Evolutionary conservation across 1,140 invertebrate genomes (phyloP).

Genomic region (Drosophila elegans): DNA sequence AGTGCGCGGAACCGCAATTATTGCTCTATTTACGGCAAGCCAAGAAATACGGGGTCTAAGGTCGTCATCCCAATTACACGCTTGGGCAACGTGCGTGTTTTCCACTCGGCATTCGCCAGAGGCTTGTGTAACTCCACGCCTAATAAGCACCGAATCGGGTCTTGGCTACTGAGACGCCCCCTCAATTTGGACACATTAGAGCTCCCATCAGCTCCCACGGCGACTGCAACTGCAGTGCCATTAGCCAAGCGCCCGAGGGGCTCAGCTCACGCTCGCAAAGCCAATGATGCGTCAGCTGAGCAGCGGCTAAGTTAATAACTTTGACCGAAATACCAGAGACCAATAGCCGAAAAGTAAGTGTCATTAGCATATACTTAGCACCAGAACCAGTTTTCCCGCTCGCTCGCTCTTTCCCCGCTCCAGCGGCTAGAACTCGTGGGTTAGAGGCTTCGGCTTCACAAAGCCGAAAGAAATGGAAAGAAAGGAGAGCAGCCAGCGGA

Average conservation of each 20-base stretch:
- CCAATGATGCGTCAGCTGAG: constrained; percentile 49
- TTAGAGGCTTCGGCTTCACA: background rate
- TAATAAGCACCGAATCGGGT: constrained; percentile 72
- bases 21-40: constrained; percentile 58
- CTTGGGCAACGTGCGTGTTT: constrained; percentile 64
- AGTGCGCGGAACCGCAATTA: constrained; percentile 56
- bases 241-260: constrained; percentile 6
- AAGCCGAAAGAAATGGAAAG: constrained; percentile 19
- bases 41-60: constrained; percentile 44
- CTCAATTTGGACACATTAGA: constrained; percentile 16
- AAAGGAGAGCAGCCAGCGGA: constrained; percentile 31
- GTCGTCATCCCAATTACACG: constrained; percentile 73
- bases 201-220: background rate
- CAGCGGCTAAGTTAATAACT: constrained; percentile 72
- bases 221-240: constrained; percentile 25
- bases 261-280: constrained; percentile 36
- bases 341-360: constrained; percentile 55
- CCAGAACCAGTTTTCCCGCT: constrained; percentile 56
- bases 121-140: constrained; percentile 53
- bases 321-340: constrained; percentile 69
- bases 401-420: background rate
- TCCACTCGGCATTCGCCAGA: constrained; percentile 10
- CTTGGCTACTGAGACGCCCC: constrained; percentile 23
- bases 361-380: constrained; percentile 80
- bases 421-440: constrained; percentile 1